Base-by-base conservation (phyloP, 1,140 invertebrate genomes). In the Trichogramma pretiosum region DNA sequence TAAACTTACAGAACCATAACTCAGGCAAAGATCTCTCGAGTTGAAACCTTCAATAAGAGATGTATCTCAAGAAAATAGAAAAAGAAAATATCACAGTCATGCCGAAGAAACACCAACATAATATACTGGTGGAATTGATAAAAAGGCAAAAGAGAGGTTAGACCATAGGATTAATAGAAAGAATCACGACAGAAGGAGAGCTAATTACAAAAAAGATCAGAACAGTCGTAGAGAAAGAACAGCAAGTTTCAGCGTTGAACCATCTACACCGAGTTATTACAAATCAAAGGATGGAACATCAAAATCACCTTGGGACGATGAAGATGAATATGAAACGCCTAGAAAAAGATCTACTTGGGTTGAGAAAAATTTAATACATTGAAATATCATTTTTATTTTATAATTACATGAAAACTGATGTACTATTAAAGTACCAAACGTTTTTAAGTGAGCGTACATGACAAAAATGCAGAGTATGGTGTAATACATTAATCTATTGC, bases 111-210 rank as follows among this genome's bases (percentile, higher is more conserved):
- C 93, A 7, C 93, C 93, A 0, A 89, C 91, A 1, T 82, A n/a
- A n/a, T n/a, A 96, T 61, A 93, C 92, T 5, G 92, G 91, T 28
- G 92, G 93, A 21, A 83, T 96, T 3, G 87, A 84, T 32, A 77
- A 80, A 43, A 82, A 86, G 63, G 89, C 89, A 0, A 74, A 79
- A 52, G 78, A 84, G 57, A 75, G 83, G 53, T 73, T 88, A 52
- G 68, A 84, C 24, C 74, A 85, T 52, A 74, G 86, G 42, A 64
- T 86, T 55, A 71, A 77, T 57, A 66, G 65, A 49, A 74, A 81
- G n/a, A n/a, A n/a, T n/a, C n/a, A n/a, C n/a, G n/a, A 59, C 40
- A 5, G 44, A 8, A n/a, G n/a, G n/a, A 26, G 72, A 72, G 51
- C 70, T 82, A 9, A 70, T 74, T 44, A 75, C 55, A 3, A 62